Base-by-base conservation (phyloP, 2,113 vertebrate genomes). In the Burhinus bistriatus region DNA sequence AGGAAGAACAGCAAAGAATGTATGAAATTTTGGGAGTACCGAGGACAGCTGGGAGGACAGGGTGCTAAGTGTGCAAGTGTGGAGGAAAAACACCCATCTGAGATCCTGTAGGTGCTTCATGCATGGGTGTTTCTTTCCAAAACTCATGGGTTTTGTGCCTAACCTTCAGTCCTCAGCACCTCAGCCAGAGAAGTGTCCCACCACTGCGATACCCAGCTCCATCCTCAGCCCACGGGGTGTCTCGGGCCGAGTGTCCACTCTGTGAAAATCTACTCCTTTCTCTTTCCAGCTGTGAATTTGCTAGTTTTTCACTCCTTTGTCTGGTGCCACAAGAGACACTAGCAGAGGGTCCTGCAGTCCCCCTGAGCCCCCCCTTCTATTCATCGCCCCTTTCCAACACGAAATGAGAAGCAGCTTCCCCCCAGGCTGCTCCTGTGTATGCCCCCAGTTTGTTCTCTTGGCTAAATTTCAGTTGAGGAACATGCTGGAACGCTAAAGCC, bases 331-430 rank as follows among this genome's bases (percentile, higher is more conserved):
- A 55, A 65, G 40, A 69, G 30, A 59, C 44, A 58, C 30, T 45
- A 83, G 45, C 20, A 80, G 57, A 85, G 68, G 59, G 32, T 87
- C 26, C 68, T 38, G 65, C 4, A 1, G 44, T 45, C 49, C 58
- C 70, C 34, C 7, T 34, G 29, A 45, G 11, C 38, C 12, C 51
- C 65, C 51, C 44, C 10, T 86, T 84, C 55, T 57, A 13, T 82
- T 84, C 36, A 72, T 58, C 3, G 0, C 20, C 20, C 21, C 58
- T 94, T 87, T 88, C 76, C 71, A 70, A 34, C 32, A 51, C 0
- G 1, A 91, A 95, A 94, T 85, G n/a, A 85, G 88, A 94, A 90
- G 83, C 76, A 95, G 90, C 64, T 95, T 95, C 64, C 79, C 68
- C n/a, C 17, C 13, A 65, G 51, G 82, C 88, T 90, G 82, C 61